Base-by-base conservation (phyloP, 64 coral and sea anemone genomes). In the Orbicella faveolata region DNA sequence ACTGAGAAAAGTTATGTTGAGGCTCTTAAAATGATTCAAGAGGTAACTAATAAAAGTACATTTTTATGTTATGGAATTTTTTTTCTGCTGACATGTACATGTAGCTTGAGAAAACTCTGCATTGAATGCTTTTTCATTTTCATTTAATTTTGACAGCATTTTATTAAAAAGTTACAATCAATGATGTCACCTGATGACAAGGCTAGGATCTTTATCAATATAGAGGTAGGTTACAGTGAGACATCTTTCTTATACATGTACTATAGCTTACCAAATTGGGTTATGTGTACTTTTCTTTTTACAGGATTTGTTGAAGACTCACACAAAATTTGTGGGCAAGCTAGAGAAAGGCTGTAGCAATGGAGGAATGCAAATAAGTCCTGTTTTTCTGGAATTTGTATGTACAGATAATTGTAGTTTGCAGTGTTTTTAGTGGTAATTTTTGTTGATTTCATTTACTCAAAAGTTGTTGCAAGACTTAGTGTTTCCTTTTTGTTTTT, bases 1-100 rank as follows among this genome's bases (percentile, higher is more conserved):
- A 96, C 95, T 36, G 95, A 96, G 83, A 96, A 87, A 80, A 92
- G 92, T 89, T 96, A 96, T 59, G 95, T 96, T 35, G 95, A 96
- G 57, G 95, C 95, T 23, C 82, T 96, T 23, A 75, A 85, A 52
- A 96, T 96, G 95, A 93, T 96, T 44, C 89, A 89, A 57, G 84
- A 94, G 77, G 95, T 88, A 90, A 37, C 55, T 84, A 52, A 30
- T 30, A 30, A 30, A 3, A 48, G 3, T 48, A 48, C 44, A 48
- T 48, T 48, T 48, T 3, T 48, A 48, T 6, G 7, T 6, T 5
- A 48, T 48, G 44, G 44, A 48, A 5, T 48, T 48, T 30, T 6
- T 48, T 48, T 48, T 48, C 44, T 48, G 44, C 44, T 48, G 44
- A 48, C 44, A 48, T 48, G 44, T 6, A 48, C 44, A 48, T 48